These are phyloP conservation scores for Neoarius graeffei DNA, from an alignment of 2,113 vertebrate genomes.

Conservation along the genomic window DNA sequence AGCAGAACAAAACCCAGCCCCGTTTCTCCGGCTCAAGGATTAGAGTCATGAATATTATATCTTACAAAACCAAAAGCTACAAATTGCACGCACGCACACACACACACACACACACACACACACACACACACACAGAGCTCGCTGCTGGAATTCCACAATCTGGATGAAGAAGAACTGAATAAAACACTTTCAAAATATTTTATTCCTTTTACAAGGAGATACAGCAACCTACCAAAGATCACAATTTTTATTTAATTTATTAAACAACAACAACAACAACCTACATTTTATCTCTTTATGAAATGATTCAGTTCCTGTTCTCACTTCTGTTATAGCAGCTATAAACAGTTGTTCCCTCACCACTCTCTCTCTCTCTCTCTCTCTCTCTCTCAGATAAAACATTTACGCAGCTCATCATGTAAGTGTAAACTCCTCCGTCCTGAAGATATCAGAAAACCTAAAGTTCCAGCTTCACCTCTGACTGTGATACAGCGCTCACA, in stretches of 20 bases:
- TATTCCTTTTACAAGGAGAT: neutral
- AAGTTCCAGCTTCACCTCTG: neutral
- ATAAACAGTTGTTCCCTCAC: neutral
- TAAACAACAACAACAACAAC: neutral
- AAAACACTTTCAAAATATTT: neutral
- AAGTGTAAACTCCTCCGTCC: too few species aligned
- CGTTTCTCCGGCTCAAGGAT: slow-evolving; percentile 43
- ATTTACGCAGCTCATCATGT: neutral
- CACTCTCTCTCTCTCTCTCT: neutral
- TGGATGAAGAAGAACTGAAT: neutral
- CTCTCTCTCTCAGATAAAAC: neutral
- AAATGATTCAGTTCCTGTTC: neutral
- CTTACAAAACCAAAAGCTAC: neutral
- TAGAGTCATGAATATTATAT: slow-evolving; percentile 45
- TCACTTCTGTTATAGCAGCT: neutral
- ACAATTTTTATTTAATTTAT: neutral
- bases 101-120: neutral
- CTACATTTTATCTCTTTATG: neutral
- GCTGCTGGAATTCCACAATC: neutral
- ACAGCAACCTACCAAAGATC: neutral
- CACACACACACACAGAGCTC: neutral
- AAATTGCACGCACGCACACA: neutral
- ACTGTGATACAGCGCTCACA: too few species aligned
- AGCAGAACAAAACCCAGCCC: slow-evolving; percentile 42
- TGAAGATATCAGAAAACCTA: too few species aligned